A percentile compares a stretch with the other conserved stretches of the same genome.
Evolutionary conservation across 2,113 vertebrate species (phyloP).

Genomic region (Bufo gargarizans): DNA sequence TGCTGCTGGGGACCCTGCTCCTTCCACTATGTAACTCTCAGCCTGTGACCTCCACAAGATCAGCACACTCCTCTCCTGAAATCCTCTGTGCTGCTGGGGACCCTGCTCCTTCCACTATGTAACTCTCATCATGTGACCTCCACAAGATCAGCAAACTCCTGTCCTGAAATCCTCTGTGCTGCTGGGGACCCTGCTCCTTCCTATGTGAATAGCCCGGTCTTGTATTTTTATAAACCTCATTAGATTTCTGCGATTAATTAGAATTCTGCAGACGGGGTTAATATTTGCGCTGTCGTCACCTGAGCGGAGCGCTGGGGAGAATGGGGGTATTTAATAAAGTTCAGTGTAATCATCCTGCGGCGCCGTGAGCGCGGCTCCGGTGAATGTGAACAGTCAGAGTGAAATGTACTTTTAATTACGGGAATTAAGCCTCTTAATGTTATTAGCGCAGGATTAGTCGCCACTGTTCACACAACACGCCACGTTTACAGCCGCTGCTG

Average conservation of each 20-base stretch:
- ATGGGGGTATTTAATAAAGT: not conserved
- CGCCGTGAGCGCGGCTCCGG: not conserved
- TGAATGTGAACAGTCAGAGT: not conserved
- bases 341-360: constrained; percentile 1
- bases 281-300: not conserved
- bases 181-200: not conserved
- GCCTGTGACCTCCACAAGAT: no score
- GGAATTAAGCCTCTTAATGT: constrained; percentile 14
- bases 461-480: not conserved
- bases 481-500: not conserved
- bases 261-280: not conserved
- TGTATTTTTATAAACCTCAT: not conserved
- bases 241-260: not conserved
- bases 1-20: no score
- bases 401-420: constrained; percentile 13
- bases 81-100: no score
- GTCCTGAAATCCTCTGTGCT: no score
- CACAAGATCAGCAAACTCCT: no score
- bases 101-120: no score
- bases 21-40: not conserved
- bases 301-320: not conserved
- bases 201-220: not conserved
- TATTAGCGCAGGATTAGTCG: constrained; percentile 23
- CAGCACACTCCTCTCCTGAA: no score
- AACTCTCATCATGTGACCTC: no score